Base-by-base conservation (phyloP, 2,888 invertebrate genomes). In the Melitaea athalia region DNA sequence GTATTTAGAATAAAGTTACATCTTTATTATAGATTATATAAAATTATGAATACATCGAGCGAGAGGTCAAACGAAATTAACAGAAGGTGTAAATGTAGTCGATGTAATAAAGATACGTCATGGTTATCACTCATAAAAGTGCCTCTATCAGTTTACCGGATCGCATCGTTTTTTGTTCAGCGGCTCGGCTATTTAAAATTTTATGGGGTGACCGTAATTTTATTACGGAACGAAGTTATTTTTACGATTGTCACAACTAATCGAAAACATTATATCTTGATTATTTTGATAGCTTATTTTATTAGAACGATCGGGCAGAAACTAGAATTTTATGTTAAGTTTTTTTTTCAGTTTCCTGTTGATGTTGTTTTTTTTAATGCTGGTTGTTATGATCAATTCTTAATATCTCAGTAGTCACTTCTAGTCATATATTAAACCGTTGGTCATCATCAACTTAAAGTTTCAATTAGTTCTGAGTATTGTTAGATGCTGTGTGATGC, bases 81-180 rank as follows among this genome's bases (percentile, higher is more conserved):
- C 17, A 12, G 65, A 67, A 77, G 71, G 72, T 76, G 71, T 72
- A 74, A 74, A 77, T 75, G 71, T 57, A 70, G 69, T 53, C 50
- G 72, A 70, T 63, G 65, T 68, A 71, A 76, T 75, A 74, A 72
- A 75, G 75, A 77, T 76, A 77, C 49, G 47, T 59, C 57, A 52
- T 61, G 45, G 65, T 59, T 68, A 76, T 75, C 74, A 69, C 68
- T 74, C 72, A 73, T 68, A 66, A 50, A 59, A 65, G 64, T 47
- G 52, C 42, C 64, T 57, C 67, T 73, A 76, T 75, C 76, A 52
- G 69, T 70, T 72, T 64, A 65, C 72, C 69, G 67, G 65, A 77
- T 76, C 76, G 70, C 64, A 64, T 63, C 33, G 62, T 67, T 75
- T 75, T 74, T 70, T 74, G 71, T 73, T 65, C 57, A 64, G 68